These are phyloP conservation scores for Somateria mollissima DNA, from an alignment of 2,797 vertebrate species.

Conservation along the genomic window DNA sequence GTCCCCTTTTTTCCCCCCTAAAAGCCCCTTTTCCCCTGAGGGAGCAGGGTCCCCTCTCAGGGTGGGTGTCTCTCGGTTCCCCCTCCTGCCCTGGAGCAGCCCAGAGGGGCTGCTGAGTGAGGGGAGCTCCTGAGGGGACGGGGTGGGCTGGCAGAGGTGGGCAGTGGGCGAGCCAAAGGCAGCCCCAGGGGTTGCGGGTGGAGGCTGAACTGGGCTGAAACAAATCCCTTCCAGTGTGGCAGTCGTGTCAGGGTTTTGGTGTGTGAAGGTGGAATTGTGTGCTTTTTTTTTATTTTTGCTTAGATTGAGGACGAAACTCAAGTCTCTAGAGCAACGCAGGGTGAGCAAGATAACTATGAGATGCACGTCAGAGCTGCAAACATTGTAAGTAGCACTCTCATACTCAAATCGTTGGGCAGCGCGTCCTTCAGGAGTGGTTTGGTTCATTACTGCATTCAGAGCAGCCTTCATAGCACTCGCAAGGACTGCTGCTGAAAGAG, in stretches of 20 bases:
- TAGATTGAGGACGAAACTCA: constrained; percentile 98
- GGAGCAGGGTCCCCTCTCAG: too few relatives aligned
- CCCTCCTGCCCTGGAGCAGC: background rate
- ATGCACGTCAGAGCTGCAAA: constrained; percentile 98
- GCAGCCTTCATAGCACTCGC: accelerated
- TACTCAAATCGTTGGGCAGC: background rate
- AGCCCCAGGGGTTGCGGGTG: accelerated
- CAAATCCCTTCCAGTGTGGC: accelerated
- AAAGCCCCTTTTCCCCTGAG: background rate
- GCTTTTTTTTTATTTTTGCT: background rate
- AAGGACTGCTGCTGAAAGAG: background rate
- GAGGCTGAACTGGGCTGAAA: background rate
- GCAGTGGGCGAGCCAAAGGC: accelerated
- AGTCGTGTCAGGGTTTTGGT: accelerated
- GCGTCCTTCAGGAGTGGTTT: background rate
- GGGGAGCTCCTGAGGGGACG: background rate
- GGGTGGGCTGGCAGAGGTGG: too few relatives aligned
- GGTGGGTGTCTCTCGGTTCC: accelerated
- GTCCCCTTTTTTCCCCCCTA: too few relatives aligned
- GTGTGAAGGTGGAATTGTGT: background rate
- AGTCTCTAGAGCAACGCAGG: constrained; percentile 93
- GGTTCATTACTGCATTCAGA: accelerated
- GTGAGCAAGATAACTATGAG: constrained; percentile 97
- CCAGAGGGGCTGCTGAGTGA: accelerated
- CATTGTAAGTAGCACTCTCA: constrained; percentile 84